Percentiles rank a stretch among this genome's conserved stretches.
phyloP scores from a whole-genome alignment of 2,113 vertebrate genomes.

The Odocoileus hemionus region DNA sequence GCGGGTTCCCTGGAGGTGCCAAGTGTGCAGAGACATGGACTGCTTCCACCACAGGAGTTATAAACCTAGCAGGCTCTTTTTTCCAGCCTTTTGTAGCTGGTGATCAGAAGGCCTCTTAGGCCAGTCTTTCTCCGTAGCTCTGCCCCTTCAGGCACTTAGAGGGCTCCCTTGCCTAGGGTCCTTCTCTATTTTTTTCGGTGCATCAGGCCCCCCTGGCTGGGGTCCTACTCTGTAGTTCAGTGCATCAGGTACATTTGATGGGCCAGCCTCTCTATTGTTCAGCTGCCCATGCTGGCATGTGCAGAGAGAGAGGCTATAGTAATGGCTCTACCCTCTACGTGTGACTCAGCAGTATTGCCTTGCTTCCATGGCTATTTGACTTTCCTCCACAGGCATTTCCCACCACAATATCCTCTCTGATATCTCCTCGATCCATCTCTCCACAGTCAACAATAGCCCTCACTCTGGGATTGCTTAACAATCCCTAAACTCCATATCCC shows the following conservation, averaged over 20 bases:
- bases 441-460: neutral
- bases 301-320: neutral
- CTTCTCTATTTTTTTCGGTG: neutral
- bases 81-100: neutral
- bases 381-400: neutral
- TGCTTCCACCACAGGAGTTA: neutral
- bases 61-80: neutral
- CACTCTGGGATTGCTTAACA: neutral
- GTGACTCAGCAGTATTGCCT: neutral
- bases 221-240: neutral
- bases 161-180: neutral
- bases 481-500: neutral
- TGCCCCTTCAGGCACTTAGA: fast-evolving
- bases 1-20: neutral
- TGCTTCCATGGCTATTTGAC: neutral
- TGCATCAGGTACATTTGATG: fast-evolving
- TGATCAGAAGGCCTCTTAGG: neutral
- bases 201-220: neutral
- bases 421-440: neutral
- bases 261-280: neutral
- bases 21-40: neutral
- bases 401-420: neutral
- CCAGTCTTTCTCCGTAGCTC: neutral
- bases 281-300: neutral
- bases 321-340: neutral